Conservation (phyloP, 1,140 invertebrate species). For the Orchestia grillus region DNA sequence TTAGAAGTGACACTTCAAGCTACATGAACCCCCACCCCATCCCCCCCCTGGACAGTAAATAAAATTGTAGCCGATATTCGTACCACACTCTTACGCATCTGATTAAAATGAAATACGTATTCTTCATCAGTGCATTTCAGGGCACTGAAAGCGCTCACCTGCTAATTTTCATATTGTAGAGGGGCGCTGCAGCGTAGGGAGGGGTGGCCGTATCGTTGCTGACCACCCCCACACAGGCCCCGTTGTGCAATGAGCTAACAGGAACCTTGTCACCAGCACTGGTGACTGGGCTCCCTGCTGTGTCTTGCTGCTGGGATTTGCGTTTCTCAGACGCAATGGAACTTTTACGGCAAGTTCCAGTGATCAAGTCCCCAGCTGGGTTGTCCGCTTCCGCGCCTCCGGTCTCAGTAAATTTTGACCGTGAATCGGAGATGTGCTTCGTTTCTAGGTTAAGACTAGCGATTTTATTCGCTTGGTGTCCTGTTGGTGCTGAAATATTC, state of each 20-base stretch:
- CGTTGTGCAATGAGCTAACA: background rate
- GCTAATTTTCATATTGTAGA: constrained; percentile 64
- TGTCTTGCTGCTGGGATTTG: background rate
- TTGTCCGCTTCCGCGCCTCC: background rate
- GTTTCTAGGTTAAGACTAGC: background rate
- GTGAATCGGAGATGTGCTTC: background rate
- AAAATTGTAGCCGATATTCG: too few species aligned
- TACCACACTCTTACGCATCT: background rate
- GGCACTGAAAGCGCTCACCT: constrained; percentile 52
- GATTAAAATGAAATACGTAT: background rate
- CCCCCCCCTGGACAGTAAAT: too few species aligned
- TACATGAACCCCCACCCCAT: too few species aligned
- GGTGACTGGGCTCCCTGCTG: background rate
- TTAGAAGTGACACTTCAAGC: too few species aligned
- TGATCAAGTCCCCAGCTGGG: background rate
- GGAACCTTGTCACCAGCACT: background rate
- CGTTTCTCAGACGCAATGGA: background rate
- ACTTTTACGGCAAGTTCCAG: background rate
- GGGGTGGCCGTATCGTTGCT: background rate
- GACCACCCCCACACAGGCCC: background rate
- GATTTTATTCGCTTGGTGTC: background rate
- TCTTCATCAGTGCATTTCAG: background rate
- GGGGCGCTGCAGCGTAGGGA: constrained; percentile 59
- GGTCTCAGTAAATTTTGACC: background rate
- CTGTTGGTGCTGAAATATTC: background rate